Conservation (phyloP, 2,797 vertebrate genomes). For the Brachymystax lenok region DNA sequence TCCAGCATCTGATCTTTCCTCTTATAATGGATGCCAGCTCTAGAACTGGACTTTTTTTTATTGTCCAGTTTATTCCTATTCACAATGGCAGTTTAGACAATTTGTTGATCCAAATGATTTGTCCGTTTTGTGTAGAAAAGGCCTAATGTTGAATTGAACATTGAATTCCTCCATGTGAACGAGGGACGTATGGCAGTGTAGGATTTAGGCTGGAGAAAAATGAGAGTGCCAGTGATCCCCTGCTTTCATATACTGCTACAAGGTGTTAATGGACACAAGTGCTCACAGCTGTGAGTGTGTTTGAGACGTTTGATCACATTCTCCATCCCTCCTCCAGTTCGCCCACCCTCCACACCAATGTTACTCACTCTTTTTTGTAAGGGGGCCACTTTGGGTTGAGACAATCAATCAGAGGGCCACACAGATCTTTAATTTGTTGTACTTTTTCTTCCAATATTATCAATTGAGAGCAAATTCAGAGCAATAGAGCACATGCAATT, state of each 20-base stretch:
- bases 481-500: no score
- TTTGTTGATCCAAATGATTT: no score
- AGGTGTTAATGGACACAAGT: conserved; percentile 76
- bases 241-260: conserved; percentile 69
- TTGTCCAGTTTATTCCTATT: no score
- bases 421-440: no score
- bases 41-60: not conserved
- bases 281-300: conserved; percentile 69
- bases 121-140: not conserved
- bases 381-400: no score
- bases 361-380: no score
- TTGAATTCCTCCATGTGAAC: not conserved
- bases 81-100: no score
- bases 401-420: no score
- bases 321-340: conserved; percentile 2
- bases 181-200: not conserved
- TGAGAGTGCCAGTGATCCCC: conserved; percentile 39
- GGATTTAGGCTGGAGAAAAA: not conserved
- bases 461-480: no score
- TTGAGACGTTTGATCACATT: conserved; percentile 11
- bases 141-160: not conserved
- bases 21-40: not conserved
- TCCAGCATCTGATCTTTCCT: not conserved
- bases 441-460: no score
- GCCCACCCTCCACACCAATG: no score